Conservation (phyloP, 2,797 vertebrate species). For the Anniella stebbinsi region DNA sequence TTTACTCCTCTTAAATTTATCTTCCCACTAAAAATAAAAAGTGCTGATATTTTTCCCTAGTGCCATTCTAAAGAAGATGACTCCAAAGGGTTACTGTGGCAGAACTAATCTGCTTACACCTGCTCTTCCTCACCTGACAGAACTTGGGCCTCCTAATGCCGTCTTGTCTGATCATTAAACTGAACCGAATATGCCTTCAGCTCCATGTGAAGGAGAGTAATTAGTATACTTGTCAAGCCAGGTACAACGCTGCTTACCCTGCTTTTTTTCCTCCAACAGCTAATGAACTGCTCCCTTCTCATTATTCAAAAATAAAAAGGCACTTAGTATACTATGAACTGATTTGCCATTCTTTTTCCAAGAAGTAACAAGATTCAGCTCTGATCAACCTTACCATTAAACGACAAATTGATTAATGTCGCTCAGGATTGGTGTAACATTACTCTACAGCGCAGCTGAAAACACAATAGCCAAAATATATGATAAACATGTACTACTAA, state of each 20-base stretch:
- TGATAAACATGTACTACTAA: constrained; percentile 55
- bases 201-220: constrained; percentile 93
- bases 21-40: constrained; percentile 93
- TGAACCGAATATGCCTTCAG: constrained; percentile 91
- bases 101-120: constrained; percentile 99
- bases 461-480: constrained; percentile 61
- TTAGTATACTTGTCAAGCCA: constrained; percentile 99
- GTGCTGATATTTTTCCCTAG: constrained; percentile 89
- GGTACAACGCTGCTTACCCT: constrained; percentile 92
- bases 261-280: constrained; percentile 85
- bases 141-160: constrained; percentile 84
- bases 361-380: constrained; percentile 81
- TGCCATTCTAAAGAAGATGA: constrained; percentile 88
- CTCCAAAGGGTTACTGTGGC: constrained; percentile 98
- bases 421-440: constrained; percentile 70
- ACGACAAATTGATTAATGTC: constrained; percentile 82
- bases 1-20: constrained; percentile 99
- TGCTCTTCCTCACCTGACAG: constrained; percentile 93
- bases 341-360: constrained; percentile 79
- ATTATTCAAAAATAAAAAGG: constrained; percentile 93
- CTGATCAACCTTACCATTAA: constrained; percentile 82
- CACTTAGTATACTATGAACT: constrained; percentile 85
- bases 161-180: constrained; percentile 93
- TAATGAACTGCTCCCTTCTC: constrained; percentile 96
- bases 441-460: constrained; percentile 63